Conservation (phyloP, 2,113 vertebrate species). For the Gobio gobio region DNA sequence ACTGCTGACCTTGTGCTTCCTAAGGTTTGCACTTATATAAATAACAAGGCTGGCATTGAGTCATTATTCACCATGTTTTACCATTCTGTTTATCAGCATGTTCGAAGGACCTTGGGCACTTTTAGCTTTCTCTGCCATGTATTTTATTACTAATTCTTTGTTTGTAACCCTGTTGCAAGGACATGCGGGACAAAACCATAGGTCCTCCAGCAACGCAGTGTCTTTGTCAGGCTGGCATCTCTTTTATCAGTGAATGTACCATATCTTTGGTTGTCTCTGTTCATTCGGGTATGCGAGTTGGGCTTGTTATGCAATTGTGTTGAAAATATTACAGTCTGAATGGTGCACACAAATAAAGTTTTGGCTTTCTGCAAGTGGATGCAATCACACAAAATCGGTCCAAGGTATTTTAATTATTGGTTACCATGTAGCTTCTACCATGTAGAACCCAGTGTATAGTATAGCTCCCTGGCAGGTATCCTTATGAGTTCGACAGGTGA, state of each 20-base stretch:
- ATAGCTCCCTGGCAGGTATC: no score
- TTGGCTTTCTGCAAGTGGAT: neutral
- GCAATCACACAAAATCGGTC: neutral
- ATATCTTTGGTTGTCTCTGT: neutral
- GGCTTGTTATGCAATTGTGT: neutral
- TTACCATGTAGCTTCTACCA: neutral
- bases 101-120: constrained; percentile 11
- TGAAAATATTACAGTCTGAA: neutral
- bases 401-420: neutral
- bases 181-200: constrained; percentile 1
- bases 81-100: constrained; percentile 23
- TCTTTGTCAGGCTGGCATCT: neutral
- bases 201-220: neutral
- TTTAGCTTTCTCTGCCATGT: constrained; percentile 6
- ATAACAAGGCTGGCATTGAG: constrained; percentile 29
- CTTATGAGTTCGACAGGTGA: no score
- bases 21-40: neutral
- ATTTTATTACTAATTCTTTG: constrained; percentile 18
- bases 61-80: constrained; percentile 21
- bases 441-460: no score
- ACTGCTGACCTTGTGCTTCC: neutral
- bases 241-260: neutral
- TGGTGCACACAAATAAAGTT: neutral
- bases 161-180: constrained; percentile 15
- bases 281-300: neutral